Base-by-base conservation (phyloP, 2,797 vertebrate genomes). In the Manis crassicaudata region DNA sequence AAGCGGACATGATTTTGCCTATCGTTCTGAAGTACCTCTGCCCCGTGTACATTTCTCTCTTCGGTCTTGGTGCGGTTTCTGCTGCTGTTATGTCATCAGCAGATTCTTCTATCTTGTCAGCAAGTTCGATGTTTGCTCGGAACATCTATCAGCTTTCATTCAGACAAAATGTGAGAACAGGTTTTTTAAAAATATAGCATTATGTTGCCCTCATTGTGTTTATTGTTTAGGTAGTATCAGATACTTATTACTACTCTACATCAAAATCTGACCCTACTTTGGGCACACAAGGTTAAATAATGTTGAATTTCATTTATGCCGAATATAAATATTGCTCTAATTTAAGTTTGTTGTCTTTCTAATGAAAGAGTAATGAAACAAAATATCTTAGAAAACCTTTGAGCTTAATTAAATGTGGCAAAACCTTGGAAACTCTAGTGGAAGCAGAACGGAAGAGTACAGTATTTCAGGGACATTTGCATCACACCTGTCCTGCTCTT, bases 51-150 rank as follows among this genome's bases (percentile, higher is more conserved):
- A 98, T 99, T 97, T 99, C 99, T 0, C 99, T 99, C 97, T 99
- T 99, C 56, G 99, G 99, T 60, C 99, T 99, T 0, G 99, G 99
- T 1, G 99, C 99, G 0, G 99, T 99, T 40, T 99, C 99, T 79
- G 99, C 99, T 82, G 99, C 99, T 1, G 99, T 99, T 96, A 99
- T 99, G 99, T 99, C 99, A 0, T 99, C 99, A 16, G 99, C 99
- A 67, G 99, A 99, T 98, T 99, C 99, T 50, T 99, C 99, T 79
- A 99, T 99, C 97, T 98, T 99, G 90, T 99, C 99, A 62, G 99
- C 99, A 40, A 99, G 99, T 98, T 99, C 99, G 62, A 99, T 99
- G 99, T 99, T 99, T 98, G 99, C 99, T 6, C 99, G 99, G 94
- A 99, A 99, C 96, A 99, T 99, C 98, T 99, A 99, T 97, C 99